Conservation (phyloP, 92 coral and sea anemone genomes). For the Palythoa caribaeorum region DNA sequence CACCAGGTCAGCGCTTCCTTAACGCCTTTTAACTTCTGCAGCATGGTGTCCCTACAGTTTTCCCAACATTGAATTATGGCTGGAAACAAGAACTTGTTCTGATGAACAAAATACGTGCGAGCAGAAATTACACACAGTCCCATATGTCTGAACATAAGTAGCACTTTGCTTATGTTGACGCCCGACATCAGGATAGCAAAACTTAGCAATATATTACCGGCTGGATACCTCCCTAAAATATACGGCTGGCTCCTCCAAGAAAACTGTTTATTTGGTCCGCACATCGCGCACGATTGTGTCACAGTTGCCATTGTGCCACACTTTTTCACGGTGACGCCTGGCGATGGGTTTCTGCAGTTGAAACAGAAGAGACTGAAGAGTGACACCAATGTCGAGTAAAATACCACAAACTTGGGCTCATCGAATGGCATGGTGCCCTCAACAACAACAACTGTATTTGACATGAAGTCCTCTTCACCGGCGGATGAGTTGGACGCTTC, state of each 20-base stretch:
- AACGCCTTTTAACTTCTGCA: background rate
- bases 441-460: background rate
- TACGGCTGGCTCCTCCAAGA: background rate
- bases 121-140: background rate
- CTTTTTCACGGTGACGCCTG: background rate
- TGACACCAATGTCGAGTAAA: background rate
- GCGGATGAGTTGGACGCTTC: background rate
- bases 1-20: slow-evolving; percentile 17
- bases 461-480: slow-evolving; percentile 22
- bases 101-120: background rate
- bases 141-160: background rate
- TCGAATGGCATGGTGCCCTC: slow-evolving; percentile 1
- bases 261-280: background rate
- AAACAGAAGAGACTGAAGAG: background rate
- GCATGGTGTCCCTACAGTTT: background rate
- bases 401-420: background rate
- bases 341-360: background rate
- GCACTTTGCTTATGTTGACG: background rate
- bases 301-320: slow-evolving; percentile 3
- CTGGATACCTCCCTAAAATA: background rate
- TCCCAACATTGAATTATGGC: slow-evolving; percentile 10
- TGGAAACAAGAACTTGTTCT: background rate
- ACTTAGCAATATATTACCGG: background rate
- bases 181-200: background rate
- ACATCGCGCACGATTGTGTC: background rate